Base-by-base conservation (phyloP, 2,113 vertebrate genomes). In the Raja brachyura region DNA sequence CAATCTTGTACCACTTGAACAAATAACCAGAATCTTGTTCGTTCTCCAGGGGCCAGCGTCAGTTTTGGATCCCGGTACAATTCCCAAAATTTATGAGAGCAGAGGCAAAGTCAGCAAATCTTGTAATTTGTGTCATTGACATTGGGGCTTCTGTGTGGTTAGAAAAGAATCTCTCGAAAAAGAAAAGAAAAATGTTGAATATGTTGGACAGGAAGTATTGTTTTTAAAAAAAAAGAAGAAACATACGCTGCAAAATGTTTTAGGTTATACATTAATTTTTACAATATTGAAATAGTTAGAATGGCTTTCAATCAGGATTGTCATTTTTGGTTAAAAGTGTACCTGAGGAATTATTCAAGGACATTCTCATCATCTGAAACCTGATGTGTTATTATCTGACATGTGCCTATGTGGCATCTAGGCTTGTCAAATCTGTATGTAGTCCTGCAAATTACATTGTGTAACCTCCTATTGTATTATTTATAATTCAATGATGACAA, bases 61-160 rank as follows among this genome's bases (percentile, higher is more conserved):
- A 88, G 83, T 28, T 88, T 92, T 92, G 20, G 39, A 73, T 92
- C 61, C 90, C 68, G 54, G 68, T 74, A 28, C 22, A 74, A 7
- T 25, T 10, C 9, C 33, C 33, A 92, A 92, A 92, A 92, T 54
- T 28, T 74, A 92, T 73, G 66, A 73, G 39, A 73, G 90, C 90
- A 54, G 66, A 70, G 33, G 14, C 33, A 92, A 61, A 86, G 83
- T 88, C 59, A 63, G 59, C 68, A 73, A 92, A 22, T 92, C 90
- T 18, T 63, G 63, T 54, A 92, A 73, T 70, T 73, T 73, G 31
- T 10, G 28, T 92, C 90, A 73, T 73, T 54, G 22, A 54, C 39
- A 54, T 48, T 25, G 33, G 68, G 25, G 16, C 31, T 28, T 92
- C 66, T 39, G 66, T 25, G 68, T 73, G 33, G 18, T 73, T 73